Evolutionary conservation across 1,140 invertebrate genomes (phyloP).

Genomic region (Plodia interpunctella): DNA sequence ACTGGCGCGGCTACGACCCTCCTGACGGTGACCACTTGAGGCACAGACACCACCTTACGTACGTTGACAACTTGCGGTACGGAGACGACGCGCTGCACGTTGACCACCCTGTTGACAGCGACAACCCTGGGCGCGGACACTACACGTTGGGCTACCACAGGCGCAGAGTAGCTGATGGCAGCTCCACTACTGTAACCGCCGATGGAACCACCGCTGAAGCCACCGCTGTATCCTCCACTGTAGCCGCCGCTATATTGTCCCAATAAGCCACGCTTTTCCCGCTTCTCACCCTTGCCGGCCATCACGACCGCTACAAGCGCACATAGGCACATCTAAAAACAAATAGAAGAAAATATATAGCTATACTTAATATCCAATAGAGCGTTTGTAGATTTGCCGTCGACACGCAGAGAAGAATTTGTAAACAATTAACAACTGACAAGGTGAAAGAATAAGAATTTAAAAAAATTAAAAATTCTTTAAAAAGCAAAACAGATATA

Average conservation of each 20-base stretch:
- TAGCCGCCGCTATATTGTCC: conserved; percentile 16
- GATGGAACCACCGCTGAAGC: conserved; percentile 8
- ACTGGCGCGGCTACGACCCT: conserved; percentile 30
- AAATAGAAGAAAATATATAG: neutral
- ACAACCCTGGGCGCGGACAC: conserved; percentile 30
- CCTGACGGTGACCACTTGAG: conserved; percentile 48
- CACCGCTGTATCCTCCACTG: conserved; percentile 18
- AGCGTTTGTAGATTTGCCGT: too few relatives aligned
- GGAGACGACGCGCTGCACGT: conserved; percentile 33
- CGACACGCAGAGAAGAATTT: too few relatives aligned
- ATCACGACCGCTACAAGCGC: conserved; percentile 26
- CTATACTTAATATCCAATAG: too few relatives aligned
- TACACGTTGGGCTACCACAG: neutral
- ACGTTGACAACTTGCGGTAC: conserved; percentile 45
- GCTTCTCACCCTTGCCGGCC: conserved; percentile 7
- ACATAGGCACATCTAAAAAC: conserved; percentile 26
- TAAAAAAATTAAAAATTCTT: too few relatives aligned
- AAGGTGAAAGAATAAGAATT: too few relatives aligned
- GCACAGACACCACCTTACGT: conserved; percentile 42
- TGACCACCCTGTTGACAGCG: conserved; percentile 40
- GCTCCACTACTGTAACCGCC: neutral
- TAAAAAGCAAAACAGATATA: too few relatives aligned
- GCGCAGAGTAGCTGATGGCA: conserved; percentile 32
- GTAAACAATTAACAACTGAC: too few relatives aligned
- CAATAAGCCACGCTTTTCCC: conserved; percentile 17